These are phyloP conservation scores for Numenius arquata DNA, from an alignment of 2,113 vertebrate genomes.

Conservation along the genomic window DNA sequence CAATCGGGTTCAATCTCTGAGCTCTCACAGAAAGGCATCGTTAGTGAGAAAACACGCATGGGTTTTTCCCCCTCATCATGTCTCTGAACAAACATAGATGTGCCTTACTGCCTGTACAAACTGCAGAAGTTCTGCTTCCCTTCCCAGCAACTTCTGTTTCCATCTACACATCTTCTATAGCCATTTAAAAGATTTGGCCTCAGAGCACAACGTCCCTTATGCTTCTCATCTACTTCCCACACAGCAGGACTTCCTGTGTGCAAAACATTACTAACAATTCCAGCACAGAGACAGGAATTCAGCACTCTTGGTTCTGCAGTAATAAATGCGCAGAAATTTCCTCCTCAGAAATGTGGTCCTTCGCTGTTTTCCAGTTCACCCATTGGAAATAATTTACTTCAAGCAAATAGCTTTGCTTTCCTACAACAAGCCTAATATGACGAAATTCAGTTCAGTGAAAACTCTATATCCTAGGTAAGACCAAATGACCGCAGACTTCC, in stretches of 20 bases:
- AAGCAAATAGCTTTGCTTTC: neutral
- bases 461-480: neutral
- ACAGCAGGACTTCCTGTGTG: neutral
- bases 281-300: neutral
- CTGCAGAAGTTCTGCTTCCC: neutral
- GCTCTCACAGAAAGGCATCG: neutral
- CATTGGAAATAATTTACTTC: neutral
- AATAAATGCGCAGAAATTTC: neutral
- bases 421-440: neutral
- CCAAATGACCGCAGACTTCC: neutral
- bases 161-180: neutral
- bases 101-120: neutral
- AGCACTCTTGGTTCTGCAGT: neutral
- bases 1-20: neutral
- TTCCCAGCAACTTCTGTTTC: neutral
- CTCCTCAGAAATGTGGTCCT: neutral
- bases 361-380: neutral
- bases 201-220: neutral
- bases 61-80: neutral
- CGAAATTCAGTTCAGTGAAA: neutral
- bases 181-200: neutral
- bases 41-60: neutral
- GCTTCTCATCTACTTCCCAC: neutral
- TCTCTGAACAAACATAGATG: constrained; percentile 2
- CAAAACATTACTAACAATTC: neutral